phyloP scores from a whole-genome alignment of 2,888 invertebrate genomes.

The Nomada goodeniana region DNA sequence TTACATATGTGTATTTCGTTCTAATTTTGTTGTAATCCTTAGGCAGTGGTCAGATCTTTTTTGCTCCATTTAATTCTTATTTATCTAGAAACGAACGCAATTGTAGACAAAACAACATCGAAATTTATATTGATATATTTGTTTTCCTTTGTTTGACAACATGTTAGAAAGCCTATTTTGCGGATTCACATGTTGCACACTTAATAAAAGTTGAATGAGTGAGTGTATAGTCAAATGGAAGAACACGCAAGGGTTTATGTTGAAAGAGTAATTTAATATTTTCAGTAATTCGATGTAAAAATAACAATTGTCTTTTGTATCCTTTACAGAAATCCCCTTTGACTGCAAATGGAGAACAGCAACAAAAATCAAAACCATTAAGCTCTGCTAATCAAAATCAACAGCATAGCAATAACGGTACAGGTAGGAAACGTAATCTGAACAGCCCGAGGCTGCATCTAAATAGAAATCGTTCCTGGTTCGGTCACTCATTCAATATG shows the following conservation, averaged over 20 bases:
- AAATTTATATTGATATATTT: not conserved
- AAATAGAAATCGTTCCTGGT: constrained; percentile 82
- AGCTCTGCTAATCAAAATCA: constrained; percentile 77
- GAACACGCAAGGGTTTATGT: too few species aligned
- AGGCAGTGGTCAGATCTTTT: too few species aligned
- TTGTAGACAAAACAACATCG: too few species aligned
- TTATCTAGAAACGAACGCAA: too few species aligned
- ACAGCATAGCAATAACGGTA: constrained; percentile 74
- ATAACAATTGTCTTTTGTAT: not conserved
- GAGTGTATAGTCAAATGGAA: too few species aligned
- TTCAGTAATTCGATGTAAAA: not conserved
- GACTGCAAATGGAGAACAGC: constrained; percentile 70
- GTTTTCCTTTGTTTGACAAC: too few species aligned
- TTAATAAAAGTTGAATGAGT: too few species aligned
- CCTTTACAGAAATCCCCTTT: constrained; percentile 75
- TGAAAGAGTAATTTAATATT: too few species aligned
- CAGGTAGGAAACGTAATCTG: constrained; percentile 80
- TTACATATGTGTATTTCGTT: not conserved
- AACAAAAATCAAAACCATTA: constrained; percentile 78
- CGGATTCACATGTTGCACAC: too few species aligned
- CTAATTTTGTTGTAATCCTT: not conserved
- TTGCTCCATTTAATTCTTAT: too few species aligned
- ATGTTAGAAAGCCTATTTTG: too few species aligned
- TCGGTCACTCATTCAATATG: constrained; percentile 80
- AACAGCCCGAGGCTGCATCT: constrained; percentile 80